Evolutionary conservation across 1,140 invertebrate genomes (phyloP).

Genomic region (Calephelis virginiensis): DNA sequence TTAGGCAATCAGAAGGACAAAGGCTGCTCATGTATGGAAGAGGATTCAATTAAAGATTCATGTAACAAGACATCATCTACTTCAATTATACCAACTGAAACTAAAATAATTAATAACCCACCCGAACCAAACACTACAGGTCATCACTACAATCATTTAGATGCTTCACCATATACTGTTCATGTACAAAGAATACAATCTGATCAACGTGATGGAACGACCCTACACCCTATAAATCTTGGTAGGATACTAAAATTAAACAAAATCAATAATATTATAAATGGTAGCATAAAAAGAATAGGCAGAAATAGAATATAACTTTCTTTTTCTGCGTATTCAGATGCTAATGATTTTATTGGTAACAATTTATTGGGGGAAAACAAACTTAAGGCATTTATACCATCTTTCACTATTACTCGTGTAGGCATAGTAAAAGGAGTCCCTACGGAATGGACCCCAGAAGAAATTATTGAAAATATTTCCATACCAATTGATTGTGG

Average conservation of each 20-base stretch:
- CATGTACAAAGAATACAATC: not conserved
- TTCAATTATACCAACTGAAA: not conserved
- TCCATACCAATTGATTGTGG: conserved; percentile 21
- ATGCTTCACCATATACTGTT: not conserved
- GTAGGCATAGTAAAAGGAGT: conserved; percentile 23
- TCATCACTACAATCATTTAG: not conserved
- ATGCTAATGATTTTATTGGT: conserved; percentile 8
- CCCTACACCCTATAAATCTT: conserved; percentile 19
- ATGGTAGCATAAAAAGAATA: conserved; percentile 22
- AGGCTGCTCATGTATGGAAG: not conserved
- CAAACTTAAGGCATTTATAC: conserved; percentile 26
- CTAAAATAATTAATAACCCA: not conserved
- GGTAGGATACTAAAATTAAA: conserved; percentile 17
- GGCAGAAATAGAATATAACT: conserved; percentile 21
- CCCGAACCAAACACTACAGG: not conserved
- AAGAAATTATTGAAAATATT: conserved; percentile 22
- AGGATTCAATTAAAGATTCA: not conserved
- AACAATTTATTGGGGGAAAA: conserved; percentile 20
- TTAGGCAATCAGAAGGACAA: not conserved
- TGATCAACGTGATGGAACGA: conserved; percentile 8
- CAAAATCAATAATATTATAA: conserved; percentile 20
- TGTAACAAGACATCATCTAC: not conserved
- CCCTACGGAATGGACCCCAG: conserved; percentile 20
- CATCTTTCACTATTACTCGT: conserved; percentile 19
- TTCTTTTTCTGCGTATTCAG: conserved; percentile 17